Percentiles rank a stretch among this genome's conserved stretches.
These are phyloP conservation scores for Pteronotus mesoamericanus DNA, from an alignment of 2,797 vertebrate species.

Conservation along the genomic window DNA sequence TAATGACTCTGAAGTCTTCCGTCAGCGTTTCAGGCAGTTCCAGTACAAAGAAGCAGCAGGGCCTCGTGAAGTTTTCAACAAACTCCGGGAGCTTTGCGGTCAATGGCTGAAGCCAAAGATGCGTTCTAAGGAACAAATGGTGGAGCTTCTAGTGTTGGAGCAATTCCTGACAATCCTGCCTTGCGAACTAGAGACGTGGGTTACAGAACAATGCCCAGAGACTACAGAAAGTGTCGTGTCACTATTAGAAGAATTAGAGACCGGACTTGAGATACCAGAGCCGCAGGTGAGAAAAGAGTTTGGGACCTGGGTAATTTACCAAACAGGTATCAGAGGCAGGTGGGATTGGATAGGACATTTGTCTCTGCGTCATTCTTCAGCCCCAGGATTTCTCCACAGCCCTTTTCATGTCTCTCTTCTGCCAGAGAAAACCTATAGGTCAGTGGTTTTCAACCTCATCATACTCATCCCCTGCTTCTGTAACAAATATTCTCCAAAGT, in stretches of 20 bases:
- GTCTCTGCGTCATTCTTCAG: neutral
- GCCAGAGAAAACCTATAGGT: neutral
- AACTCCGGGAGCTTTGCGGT: constrained; percentile 70
- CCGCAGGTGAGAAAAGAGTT: constrained; percentile 64
- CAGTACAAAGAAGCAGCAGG: constrained; percentile 66
- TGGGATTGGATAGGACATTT: neutral
- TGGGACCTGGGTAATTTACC: neutral
- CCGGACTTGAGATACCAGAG: constrained; percentile 59
- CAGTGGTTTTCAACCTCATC: neutral
- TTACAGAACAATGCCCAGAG: constrained; percentile 61
- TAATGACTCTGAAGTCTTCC: constrained; percentile 64
- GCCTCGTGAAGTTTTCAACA: constrained; percentile 70
- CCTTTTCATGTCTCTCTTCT: neutral
- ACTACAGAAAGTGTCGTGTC: constrained; percentile 64
- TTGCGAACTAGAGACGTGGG: constrained; percentile 62
- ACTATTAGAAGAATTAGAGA: constrained; percentile 69
- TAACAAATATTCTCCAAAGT: neutral
- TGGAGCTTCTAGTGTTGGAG: constrained; percentile 67
- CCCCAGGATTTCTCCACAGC: neutral
- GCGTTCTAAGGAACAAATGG: constrained; percentile 67
- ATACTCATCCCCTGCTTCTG: neutral
- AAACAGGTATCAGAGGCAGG: neutral
- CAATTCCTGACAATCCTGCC: constrained; percentile 65
- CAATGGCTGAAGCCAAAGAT: constrained; percentile 70
- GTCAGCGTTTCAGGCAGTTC: constrained; percentile 70